Conservation (phyloP, 2,797 vertebrate genomes). For the Tragopan temminckii region DNA sequence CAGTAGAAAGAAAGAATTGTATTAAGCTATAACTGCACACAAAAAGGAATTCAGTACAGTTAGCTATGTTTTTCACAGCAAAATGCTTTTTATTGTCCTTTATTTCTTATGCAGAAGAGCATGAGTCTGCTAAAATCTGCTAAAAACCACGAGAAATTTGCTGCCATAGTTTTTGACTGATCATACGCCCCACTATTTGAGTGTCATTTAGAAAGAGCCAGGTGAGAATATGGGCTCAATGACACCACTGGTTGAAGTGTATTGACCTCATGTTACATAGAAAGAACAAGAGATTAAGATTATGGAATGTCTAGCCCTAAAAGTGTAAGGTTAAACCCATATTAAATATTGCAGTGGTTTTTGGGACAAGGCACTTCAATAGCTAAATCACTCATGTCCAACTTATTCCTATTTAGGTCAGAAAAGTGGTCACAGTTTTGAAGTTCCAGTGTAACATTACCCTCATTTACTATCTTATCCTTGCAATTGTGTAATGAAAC, state of each 20-base stretch:
- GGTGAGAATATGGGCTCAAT: neutral
- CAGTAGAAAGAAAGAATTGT: slow-evolving; percentile 38
- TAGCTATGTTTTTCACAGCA: slow-evolving; percentile 9
- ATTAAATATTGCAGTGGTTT: neutral
- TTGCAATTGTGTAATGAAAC: neutral
- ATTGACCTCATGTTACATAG: neutral
- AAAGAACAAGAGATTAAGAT: neutral
- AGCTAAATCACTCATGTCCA: neutral
- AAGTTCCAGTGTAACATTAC: neutral
- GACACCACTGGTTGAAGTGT: neutral
- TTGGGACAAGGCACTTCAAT: neutral
- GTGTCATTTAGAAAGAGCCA: neutral
- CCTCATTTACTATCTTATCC: neutral
- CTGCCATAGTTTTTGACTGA: neutral
- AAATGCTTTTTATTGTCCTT: slow-evolving; percentile 12
- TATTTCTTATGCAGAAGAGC: neutral
- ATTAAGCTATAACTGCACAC: slow-evolving; percentile 24
- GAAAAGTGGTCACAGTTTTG: neutral
- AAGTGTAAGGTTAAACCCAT: neutral
- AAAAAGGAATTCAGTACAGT: slow-evolving; percentile 20
- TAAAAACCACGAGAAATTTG: neutral
- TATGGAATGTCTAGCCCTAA: neutral
- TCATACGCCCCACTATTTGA: neutral
- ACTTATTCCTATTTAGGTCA: neutral
- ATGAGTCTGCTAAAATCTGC: neutral